A percentile compares a stretch with the other conserved stretches of the same genome.
Conservation (phyloP, 2,888 invertebrate genomes). For the Hypomecis atomaria region DNA sequence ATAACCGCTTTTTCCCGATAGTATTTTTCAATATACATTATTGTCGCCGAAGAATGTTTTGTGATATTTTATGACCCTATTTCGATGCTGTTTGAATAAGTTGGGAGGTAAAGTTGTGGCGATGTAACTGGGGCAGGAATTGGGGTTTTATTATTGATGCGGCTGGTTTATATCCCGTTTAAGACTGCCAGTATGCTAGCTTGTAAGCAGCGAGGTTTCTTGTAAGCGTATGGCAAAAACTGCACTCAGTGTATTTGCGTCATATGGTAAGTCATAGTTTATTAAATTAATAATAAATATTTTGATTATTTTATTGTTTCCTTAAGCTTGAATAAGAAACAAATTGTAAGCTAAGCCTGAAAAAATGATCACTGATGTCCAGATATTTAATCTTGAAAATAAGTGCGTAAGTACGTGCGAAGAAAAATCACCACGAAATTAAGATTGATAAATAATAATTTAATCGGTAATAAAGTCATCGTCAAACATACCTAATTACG, state of each 20-base stretch:
- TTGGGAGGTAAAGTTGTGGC: slow-evolving; percentile 34
- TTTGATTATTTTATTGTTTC: too few relatives aligned
- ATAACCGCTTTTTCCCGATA: slow-evolving; percentile 57
- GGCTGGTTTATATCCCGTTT: slow-evolving; percentile 19
- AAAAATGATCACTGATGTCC: too few relatives aligned
- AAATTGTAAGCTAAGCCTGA: too few relatives aligned
- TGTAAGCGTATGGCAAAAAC: too few relatives aligned
- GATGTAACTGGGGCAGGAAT: slow-evolving; percentile 29
- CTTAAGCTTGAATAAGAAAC: too few relatives aligned
- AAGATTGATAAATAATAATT: neutral
- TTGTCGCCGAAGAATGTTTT: slow-evolving; percentile 41
- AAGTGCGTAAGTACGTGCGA: too few relatives aligned
- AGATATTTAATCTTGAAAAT: neutral
- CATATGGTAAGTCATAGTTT: too few relatives aligned
- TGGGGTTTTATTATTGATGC: slow-evolving; percentile 30
- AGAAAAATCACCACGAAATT: too few relatives aligned
- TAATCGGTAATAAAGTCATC: slow-evolving; percentile 9
- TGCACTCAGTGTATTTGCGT: too few relatives aligned
- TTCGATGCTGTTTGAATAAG: slow-evolving; percentile 34
- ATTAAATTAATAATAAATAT: too few relatives aligned
- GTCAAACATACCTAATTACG: neutral
- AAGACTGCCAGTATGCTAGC: neutral
- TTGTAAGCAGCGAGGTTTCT: too few relatives aligned
- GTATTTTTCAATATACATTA: slow-evolving; percentile 55
- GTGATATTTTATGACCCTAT: slow-evolving; percentile 39